These are phyloP conservation scores for Ostrea edulis DNA, from an alignment of 1,140 invertebrate genomes.

Conservation along the genomic window DNA sequence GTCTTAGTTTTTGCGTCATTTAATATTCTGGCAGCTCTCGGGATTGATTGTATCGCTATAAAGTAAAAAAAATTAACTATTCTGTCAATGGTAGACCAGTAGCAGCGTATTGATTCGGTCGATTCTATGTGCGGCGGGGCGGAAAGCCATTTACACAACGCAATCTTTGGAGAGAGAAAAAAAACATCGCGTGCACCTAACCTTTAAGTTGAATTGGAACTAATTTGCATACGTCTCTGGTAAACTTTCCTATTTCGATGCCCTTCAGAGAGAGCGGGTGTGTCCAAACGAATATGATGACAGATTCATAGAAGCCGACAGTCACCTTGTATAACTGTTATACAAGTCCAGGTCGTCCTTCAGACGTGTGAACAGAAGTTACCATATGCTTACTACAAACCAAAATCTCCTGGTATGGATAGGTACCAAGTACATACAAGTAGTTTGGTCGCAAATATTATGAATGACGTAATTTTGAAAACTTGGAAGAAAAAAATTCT, in stretches of 20 bases:
- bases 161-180: neutral
- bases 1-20: constrained; percentile 3
- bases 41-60: constrained; percentile 32
- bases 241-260: no score
- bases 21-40: constrained; percentile 11
- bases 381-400: no score
- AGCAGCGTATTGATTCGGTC: constrained; percentile 3
- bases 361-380: no score
- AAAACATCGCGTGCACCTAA: neutral
- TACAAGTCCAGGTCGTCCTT: no score
- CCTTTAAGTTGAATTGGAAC: neutral
- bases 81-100: neutral
- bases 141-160: neutral
- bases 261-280: no score
- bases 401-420: no score
- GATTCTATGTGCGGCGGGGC: neutral
- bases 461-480: no score
- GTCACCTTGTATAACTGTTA: neutral
- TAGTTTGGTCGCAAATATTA: no score
- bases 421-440: no score
- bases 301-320: neutral
- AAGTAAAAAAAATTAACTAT: neutral
- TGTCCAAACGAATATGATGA: no score
- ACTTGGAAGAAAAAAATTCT: no score
- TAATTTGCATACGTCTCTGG: neutral